These are phyloP conservation scores for Catocala sponsa DNA, from an alignment of 2,888 invertebrate species.

Conservation along the genomic window DNA sequence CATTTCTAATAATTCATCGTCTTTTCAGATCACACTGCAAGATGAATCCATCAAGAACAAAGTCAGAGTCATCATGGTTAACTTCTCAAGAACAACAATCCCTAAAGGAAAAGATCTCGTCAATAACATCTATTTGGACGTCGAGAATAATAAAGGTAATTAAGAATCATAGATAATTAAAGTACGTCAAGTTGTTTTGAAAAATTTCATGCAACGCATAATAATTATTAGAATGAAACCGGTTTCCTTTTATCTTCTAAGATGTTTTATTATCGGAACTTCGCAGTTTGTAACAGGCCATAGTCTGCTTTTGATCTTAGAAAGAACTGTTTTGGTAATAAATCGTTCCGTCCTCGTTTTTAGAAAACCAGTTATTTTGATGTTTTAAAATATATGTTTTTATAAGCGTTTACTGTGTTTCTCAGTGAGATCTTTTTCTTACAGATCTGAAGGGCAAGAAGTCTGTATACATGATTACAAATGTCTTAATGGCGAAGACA, in stretches of 20 bases:
- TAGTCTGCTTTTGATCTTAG: neutral
- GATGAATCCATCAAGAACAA: constrained; percentile 84
- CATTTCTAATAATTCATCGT: neutral
- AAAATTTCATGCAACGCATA: too few species aligned
- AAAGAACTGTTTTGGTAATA: neutral
- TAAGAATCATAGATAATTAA: neutral
- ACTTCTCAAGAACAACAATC: constrained; percentile 68
- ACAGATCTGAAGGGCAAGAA: constrained; percentile 82
- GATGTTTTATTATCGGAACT: neutral
- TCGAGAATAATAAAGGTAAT: constrained; percentile 77
- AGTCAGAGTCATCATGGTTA: constrained; percentile 84
- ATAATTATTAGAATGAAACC: too few species aligned
- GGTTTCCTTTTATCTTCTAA: neutral
- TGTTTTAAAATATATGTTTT: too few species aligned
- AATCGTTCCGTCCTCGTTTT: too few species aligned
- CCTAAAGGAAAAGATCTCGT: constrained; percentile 75
- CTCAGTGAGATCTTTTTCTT: constrained; percentile 34
- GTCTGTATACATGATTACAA: constrained; percentile 84
- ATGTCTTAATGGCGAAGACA: constrained; percentile 83
- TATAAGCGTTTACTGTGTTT: too few species aligned
- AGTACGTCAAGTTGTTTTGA: too few species aligned
- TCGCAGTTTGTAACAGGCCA: neutral
- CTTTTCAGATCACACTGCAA: constrained; percentile 83
- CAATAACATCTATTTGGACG: constrained; percentile 78
- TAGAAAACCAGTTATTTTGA: too few species aligned